Evolutionary conservation across 2,888 invertebrate genomes (phyloP).

Genomic region (Mythimna vitellina): DNA sequence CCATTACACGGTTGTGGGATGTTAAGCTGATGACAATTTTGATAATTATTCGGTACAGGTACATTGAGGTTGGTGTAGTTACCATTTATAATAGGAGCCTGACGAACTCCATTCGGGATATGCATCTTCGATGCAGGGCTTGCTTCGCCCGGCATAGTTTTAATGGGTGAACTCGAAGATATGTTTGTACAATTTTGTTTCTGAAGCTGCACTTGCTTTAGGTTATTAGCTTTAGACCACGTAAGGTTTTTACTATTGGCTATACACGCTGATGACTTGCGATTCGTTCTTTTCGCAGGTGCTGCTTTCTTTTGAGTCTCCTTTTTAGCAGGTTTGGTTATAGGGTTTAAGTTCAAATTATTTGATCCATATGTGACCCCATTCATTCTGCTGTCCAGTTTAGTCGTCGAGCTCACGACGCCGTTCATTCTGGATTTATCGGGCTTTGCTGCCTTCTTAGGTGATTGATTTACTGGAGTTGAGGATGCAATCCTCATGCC

Average conservation of each 20-base stretch:
- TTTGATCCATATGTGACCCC: constrained; percentile 88
- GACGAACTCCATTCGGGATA: constrained; percentile 84
- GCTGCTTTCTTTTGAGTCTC: constrained; percentile 76
- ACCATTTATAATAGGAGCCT: constrained; percentile 84
- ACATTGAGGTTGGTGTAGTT: constrained; percentile 82
- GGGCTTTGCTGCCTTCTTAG: constrained; percentile 77
- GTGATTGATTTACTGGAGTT: constrained; percentile 72
- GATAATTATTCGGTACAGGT: constrained; percentile 84
- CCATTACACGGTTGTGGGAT: constrained; percentile 84
- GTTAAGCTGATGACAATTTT: constrained; percentile 86
- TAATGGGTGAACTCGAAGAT: constrained; percentile 69
- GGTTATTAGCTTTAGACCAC: constrained; percentile 88
- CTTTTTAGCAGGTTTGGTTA: constrained; percentile 79
- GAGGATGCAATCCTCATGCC: constrained; percentile 78
- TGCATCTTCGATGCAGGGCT: constrained; percentile 85
- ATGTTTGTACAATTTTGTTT: constrained; percentile 84
- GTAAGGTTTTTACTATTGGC: constrained; percentile 87
- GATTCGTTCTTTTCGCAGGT: constrained; percentile 81
- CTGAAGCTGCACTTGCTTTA: constrained; percentile 85
- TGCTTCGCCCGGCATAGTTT: constrained; percentile 75
- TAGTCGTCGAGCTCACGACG: constrained; percentile 86
- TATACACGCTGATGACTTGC: constrained; percentile 87
- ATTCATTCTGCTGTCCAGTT: constrained; percentile 86
- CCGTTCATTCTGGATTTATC: constrained; percentile 79
- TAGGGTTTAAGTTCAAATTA: constrained; percentile 81